A percentile compares a stretch with the other conserved stretches of the same genome.
Evolutionary conservation across 2,113 vertebrate genomes (phyloP).

Genomic region (western clawed frog (Xenopus tropicalis)): UCB_Xtro_10.0 CM004445.2:114288001-114288500

Average conservation of each 20-base stretch:
- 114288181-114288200: not conserved
- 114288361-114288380: no score
- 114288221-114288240: not conserved
- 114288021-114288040: constrained; percentile 73
- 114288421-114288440: no score
- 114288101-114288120: constrained; percentile 71
- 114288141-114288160: constrained; percentile 81
- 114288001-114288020: constrained; percentile 67
- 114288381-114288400: no score
- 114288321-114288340: no score
- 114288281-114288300: no score
- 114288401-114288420: no score
- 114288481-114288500: no score
- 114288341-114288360: no score
- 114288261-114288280: no score
- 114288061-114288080: constrained; percentile 65
- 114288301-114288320: no score
- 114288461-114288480: no score
- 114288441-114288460: no score
- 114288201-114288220: not conserved
- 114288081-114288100: constrained; percentile 74
- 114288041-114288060: constrained; percentile 73
- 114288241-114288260: not conserved
- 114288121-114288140: constrained; percentile 76
- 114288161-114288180: constrained; percentile 59